These are phyloP conservation scores for Halcyon malimbica DNA, from an alignment of 2,113 vertebrate genomes.

Conservation along the genomic window DNA sequence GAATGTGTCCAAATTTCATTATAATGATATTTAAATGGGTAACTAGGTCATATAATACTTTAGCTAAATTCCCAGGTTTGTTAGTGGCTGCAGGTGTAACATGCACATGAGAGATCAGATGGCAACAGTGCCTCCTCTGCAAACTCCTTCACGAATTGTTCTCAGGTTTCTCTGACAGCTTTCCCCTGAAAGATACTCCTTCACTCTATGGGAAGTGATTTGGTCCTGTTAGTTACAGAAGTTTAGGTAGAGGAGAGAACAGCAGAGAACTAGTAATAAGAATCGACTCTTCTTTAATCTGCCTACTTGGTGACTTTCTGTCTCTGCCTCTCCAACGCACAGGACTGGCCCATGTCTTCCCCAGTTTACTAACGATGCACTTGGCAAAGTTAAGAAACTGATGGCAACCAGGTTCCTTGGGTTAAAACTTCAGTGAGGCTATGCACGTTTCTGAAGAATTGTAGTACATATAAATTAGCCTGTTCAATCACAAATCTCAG, in stretches of 20 bases:
- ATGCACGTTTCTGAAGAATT: neutral
- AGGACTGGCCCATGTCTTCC: neutral
- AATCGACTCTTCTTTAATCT: neutral
- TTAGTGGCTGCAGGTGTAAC: neutral
- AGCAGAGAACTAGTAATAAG: neutral
- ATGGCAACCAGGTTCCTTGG: neutral
- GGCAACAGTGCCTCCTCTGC: neutral
- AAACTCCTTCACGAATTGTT: neutral
- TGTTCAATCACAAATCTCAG: neutral
- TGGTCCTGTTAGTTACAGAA: neutral
- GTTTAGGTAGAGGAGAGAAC: neutral
- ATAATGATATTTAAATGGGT: neutral
- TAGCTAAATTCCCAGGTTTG: neutral
- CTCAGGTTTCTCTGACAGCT: neutral
- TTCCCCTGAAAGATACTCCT: neutral
- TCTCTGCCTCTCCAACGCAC: neutral
- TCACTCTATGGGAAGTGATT: neutral
- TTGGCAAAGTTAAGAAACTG: neutral
- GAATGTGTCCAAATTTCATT: neutral
- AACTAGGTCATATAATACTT: neutral
- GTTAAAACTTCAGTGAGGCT: neutral
- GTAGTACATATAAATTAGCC: neutral
- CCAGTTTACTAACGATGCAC: neutral
- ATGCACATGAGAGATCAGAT: rapidly evolving
- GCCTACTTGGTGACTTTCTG: neutral